These are phyloP conservation scores for Rhagonycha lutea DNA, from an alignment of 2,888 invertebrate species.

Conservation along the genomic window DNA sequence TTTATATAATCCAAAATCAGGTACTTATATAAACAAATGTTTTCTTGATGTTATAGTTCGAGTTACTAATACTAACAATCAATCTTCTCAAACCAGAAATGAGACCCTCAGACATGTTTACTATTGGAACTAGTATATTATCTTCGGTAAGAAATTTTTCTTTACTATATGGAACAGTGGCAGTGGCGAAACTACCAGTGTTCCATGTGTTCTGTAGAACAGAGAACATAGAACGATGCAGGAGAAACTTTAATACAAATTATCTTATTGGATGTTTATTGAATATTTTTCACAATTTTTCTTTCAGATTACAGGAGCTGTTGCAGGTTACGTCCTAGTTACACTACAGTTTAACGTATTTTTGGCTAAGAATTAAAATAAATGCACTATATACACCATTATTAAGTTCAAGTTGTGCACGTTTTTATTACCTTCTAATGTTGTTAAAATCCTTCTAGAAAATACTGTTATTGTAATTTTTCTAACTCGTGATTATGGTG, in stretches of 20 bases:
- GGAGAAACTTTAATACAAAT: background rate
- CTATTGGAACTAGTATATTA: conserved; percentile 41
- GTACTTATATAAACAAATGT: background rate
- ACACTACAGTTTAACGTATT: background rate
- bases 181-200: background rate
- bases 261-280: background rate
- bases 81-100: conserved; percentile 41
- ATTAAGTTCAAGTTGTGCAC: too few species aligned
- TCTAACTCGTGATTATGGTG: too few species aligned
- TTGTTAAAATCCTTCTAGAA: too few species aligned
- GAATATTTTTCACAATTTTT: background rate
- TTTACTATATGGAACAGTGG: too few species aligned
- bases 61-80: conserved; percentile 41
- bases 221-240: too few species aligned
- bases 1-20: background rate
- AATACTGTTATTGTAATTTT: too few species aligned
- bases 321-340: background rate
- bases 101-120: conserved; percentile 44
- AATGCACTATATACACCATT: too few species aligned
- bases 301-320: background rate
- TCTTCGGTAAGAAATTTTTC: conserved; percentile 40
- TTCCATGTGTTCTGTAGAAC: background rate
- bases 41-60: conserved; percentile 33
- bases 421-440: too few species aligned
- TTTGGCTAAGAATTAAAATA: background rate